A percentile compares a stretch with the other conserved stretches of the same genome.
These are phyloP conservation scores for Eupithecia subfuscata DNA, from an alignment of 2,888 invertebrate genomes.

Conservation along the genomic window DNA sequence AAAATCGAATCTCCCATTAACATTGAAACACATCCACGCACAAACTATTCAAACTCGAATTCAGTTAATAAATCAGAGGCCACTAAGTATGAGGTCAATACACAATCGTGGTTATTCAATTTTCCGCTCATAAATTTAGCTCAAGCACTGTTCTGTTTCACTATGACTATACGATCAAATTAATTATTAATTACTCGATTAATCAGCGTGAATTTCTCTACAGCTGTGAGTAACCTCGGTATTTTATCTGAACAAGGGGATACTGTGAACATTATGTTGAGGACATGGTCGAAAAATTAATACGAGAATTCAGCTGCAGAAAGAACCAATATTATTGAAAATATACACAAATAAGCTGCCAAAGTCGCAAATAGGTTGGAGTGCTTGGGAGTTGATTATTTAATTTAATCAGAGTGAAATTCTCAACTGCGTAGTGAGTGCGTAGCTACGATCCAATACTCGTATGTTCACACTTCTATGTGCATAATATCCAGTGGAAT, in stretches of 20 bases:
- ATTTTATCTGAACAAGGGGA: slow-evolving; percentile 3
- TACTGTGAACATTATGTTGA: neutral
- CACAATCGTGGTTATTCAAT: slow-evolving; percentile 42
- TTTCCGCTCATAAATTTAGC: slow-evolving; percentile 40
- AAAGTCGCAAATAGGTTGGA: neutral
- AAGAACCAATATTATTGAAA: neutral
- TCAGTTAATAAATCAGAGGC: slow-evolving; percentile 36
- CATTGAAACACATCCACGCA: slow-evolving; percentile 29
- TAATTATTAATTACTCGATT: slow-evolving; percentile 50
- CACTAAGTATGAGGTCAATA: slow-evolving; percentile 40
- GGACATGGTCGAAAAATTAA: neutral
- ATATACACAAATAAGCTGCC: neutral
- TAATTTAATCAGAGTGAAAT: slow-evolving; percentile 50
- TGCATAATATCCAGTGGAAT: slow-evolving; percentile 71
- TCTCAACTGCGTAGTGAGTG: slow-evolving; percentile 42
- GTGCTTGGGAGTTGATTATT: slow-evolving; percentile 40
- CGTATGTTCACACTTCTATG: slow-evolving; percentile 56
- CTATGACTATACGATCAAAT: slow-evolving; percentile 37
- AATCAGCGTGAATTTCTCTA: slow-evolving; percentile 49
- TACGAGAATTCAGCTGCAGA: neutral
- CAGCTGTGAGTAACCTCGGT: slow-evolving; percentile 24
- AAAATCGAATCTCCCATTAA: slow-evolving; percentile 23
- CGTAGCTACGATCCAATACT: slow-evolving; percentile 56
- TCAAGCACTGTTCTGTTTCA: slow-evolving; percentile 31
- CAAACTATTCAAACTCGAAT: slow-evolving; percentile 25